These are phyloP conservation scores for Ondatra zibethicus DNA, from an alignment of 2,113 vertebrate genomes.

Conservation along the genomic window DNA sequence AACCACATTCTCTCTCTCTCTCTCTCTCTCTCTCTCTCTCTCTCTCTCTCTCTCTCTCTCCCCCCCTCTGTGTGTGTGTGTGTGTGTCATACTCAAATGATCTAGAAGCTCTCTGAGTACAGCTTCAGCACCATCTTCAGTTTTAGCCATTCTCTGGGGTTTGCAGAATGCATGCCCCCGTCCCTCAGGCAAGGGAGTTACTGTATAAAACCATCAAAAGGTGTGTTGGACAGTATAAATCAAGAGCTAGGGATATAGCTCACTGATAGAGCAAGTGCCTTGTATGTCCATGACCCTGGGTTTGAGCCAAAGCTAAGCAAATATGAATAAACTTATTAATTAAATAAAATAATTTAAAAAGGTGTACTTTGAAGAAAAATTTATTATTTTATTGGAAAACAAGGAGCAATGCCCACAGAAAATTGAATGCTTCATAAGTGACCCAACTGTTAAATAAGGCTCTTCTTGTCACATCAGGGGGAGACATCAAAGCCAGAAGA, in stretches of 20 bases:
- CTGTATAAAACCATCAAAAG: neutral
- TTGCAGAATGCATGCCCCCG: neutral
- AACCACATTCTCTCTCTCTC: neutral
- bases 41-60: neutral
- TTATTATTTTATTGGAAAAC: conserved; percentile 34
- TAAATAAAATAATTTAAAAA: neutral
- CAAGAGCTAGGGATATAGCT: neutral
- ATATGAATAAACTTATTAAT: neutral
- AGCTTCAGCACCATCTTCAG: neutral
- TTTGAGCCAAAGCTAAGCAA: neutral
- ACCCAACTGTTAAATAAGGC: neutral
- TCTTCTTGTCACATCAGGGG: neutral
- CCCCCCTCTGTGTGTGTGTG: neutral
- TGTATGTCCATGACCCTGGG: neutral
- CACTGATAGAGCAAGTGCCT: neutral
- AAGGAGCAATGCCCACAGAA: neutral
- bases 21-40: neutral
- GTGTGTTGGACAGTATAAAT: neutral
- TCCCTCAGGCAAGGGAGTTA: no score
- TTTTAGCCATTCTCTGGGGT: neutral
- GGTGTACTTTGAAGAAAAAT: neutral
- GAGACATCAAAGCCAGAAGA: neutral
- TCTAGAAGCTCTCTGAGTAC: neutral
- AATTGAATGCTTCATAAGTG: neutral
- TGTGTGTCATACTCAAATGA: neutral